Percentiles rank a stretch among this genome's conserved stretches.
phyloP scores from a whole-genome alignment of 2,888 invertebrate genomes.

The Phortica okadai region DNA sequence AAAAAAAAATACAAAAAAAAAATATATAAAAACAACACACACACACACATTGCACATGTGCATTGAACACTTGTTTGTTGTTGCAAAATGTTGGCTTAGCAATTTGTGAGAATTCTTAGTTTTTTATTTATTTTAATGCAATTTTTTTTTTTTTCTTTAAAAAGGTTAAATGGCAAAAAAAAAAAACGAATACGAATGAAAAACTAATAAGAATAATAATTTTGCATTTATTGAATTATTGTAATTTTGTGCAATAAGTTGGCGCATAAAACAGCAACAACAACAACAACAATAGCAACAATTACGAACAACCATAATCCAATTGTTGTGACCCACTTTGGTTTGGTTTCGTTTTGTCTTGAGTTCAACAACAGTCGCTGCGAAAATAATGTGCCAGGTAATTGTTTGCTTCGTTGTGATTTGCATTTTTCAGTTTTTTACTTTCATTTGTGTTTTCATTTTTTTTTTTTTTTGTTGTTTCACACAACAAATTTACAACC shows the following conservation, averaged over 20 bases:
- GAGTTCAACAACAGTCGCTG: no score
- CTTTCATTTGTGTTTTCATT: no score
- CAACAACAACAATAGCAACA: slow-evolving; percentile 15
- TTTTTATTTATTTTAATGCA: background rate
- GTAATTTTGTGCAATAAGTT: background rate
- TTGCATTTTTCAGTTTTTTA: no score
- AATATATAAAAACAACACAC: background rate
- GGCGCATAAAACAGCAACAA: background rate
- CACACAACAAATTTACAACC: no score
- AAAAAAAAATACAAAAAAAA: background rate
- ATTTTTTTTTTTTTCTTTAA: background rate
- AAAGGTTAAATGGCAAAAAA: background rate
- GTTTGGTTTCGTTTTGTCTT: background rate
- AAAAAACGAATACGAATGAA: background rate
- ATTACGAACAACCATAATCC: slow-evolving; percentile 52
- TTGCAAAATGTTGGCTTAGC: slow-evolving; percentile 3
- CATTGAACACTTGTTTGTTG: background rate
- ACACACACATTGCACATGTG: background rate
- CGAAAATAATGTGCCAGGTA: no score
- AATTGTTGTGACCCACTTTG: slow-evolving; percentile 56
- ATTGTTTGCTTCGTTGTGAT: no score
- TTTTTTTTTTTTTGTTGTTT: no score
- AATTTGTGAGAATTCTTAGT: slow-evolving; percentile 5
- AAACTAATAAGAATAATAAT: background rate
- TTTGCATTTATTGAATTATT: background rate